Evolutionary conservation across 2,888 invertebrate genomes (phyloP).

Genomic region (Drosophila kokeensis): DNA sequence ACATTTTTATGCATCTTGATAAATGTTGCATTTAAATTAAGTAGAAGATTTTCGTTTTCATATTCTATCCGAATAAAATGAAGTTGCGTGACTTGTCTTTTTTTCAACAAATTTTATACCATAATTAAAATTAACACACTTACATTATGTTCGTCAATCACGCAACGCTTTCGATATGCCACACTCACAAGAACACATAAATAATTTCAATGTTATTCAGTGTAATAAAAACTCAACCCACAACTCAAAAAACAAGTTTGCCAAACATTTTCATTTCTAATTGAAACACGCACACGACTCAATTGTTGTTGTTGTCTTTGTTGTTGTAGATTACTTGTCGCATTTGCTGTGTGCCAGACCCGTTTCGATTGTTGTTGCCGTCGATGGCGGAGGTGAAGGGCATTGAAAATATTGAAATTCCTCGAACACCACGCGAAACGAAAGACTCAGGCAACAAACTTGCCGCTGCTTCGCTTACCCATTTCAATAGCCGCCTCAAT

Average conservation of each 20-base stretch:
- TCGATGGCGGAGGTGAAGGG: constrained; percentile 21
- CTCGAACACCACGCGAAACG: constrained; percentile 41
- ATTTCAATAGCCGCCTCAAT: constrained; percentile 86
- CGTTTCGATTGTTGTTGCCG: constrained; percentile 42
- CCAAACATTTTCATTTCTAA: constrained; percentile 72
- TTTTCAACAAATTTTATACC: neutral
- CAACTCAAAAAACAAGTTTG: constrained; percentile 68
- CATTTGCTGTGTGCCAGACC: constrained; percentile 48
- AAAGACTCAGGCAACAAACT: constrained; percentile 69
- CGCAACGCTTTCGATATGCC: neutral
- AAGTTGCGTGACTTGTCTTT: neutral
- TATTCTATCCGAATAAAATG: neutral
- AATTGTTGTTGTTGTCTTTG: neutral
- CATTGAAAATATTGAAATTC: constrained; percentile 73
- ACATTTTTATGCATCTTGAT: neutral
- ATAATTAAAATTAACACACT: neutral
- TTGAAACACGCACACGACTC: constrained; percentile 64
- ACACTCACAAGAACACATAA: constrained; percentile 34
- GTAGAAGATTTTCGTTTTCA: too few relatives aligned
- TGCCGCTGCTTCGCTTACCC: constrained; percentile 82
- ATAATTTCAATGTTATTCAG: constrained; percentile 57
- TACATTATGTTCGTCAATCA: neutral
- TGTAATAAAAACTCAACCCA: constrained; percentile 65
- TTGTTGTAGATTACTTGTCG: constrained; percentile 58
- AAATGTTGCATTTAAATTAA: neutral